Percentiles rank a stretch among this genome's conserved stretches.
These are phyloP conservation scores for Phylloscopus trochiloides DNA, from an alignment of 2,113 vertebrate species.

Conservation along the genomic window DNA sequence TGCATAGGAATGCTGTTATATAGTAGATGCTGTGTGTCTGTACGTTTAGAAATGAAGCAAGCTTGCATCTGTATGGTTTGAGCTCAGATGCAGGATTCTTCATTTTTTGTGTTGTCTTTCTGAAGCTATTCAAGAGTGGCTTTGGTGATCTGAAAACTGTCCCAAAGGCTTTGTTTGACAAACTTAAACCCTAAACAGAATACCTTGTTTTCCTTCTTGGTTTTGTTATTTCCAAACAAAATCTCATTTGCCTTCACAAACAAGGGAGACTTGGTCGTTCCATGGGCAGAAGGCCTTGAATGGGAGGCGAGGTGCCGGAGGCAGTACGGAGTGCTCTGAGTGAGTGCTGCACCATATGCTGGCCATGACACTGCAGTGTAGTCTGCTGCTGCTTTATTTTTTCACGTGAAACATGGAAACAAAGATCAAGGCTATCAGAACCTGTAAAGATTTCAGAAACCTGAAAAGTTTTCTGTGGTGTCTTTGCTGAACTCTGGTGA, in stretches of 20 bases:
- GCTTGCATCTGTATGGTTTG: neutral
- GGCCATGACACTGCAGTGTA: neutral
- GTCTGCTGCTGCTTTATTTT: neutral
- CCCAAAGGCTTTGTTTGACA: neutral
- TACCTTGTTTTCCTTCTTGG: neutral
- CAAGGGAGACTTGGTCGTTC: neutral
- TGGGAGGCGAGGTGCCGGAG: fast-evolving
- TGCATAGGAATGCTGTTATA: neutral
- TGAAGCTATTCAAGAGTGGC: neutral
- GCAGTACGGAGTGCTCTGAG: neutral
- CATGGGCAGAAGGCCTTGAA: neutral
- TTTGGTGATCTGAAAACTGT: neutral
- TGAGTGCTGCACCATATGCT: neutral
- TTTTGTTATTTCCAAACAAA: neutral
- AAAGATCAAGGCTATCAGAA: neutral
- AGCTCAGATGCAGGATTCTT: neutral
- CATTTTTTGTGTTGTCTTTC: neutral
- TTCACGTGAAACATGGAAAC: neutral
- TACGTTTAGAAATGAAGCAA: neutral
- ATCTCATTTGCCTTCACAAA: neutral
- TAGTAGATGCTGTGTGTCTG: neutral
- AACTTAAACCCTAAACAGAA: neutral
- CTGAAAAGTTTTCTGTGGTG: neutral
- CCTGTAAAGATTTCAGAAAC: neutral
- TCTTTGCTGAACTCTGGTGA: neutral